Conservation (phyloP, 2,888 invertebrate species). For the Epirrhoe tristata region DNA sequence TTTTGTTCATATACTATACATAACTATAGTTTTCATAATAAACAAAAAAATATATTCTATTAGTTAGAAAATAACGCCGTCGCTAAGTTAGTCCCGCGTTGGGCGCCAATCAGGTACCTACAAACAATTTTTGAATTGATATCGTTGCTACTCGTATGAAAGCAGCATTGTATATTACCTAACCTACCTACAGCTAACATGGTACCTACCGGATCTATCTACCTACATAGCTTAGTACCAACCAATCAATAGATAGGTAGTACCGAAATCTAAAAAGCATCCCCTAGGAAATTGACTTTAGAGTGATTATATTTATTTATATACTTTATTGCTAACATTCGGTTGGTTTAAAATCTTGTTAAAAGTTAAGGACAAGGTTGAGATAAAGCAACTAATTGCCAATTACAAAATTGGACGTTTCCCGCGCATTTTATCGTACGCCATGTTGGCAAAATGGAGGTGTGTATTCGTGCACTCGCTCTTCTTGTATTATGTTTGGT, state of each 20-base stretch:
- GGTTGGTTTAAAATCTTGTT: slow-evolving; percentile 7
- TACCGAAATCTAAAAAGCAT: no score
- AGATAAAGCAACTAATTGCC: slow-evolving; percentile 55
- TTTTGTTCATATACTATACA: not conserved
- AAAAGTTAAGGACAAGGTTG: slow-evolving; percentile 36
- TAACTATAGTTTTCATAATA: no score
- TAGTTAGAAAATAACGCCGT: no score
- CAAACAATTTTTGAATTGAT: not conserved
- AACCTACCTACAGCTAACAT: no score
- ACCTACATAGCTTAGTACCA: no score
- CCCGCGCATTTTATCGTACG: slow-evolving; percentile 51
- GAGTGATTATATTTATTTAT: no score
- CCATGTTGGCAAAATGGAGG: slow-evolving; percentile 77
- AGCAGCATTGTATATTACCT: not conserved
- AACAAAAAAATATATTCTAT: no score
- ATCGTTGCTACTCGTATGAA: not conserved
- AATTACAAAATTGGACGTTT: slow-evolving; percentile 56
- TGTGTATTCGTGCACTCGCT: slow-evolving; percentile 68
- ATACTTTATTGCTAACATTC: not conserved
- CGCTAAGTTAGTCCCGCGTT: slow-evolving; percentile 14
- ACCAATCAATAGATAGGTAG: no score
- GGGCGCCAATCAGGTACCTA: slow-evolving; percentile 26
- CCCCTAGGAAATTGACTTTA: no score
- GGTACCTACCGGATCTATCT: no score
- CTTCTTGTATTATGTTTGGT: slow-evolving; percentile 65